Evolutionary conservation across 2,113 vertebrate genomes (phyloP).

Genomic region (Taxidea taxus): DNA sequence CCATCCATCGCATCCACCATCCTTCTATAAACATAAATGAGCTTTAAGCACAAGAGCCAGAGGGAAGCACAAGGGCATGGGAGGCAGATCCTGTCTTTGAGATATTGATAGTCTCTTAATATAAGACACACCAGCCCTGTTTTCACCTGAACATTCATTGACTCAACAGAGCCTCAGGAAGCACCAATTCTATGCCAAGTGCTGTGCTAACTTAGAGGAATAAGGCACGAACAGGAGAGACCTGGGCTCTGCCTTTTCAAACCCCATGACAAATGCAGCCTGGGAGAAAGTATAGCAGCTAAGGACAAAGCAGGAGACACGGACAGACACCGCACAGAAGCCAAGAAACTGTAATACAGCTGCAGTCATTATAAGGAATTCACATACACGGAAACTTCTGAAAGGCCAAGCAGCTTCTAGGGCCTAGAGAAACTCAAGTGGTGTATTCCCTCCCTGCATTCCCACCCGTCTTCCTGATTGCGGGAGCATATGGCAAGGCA

Average conservation of each 20-base stretch:
- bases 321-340: neutral
- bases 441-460: neutral
- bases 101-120: neutral
- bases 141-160: neutral
- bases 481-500: fast-evolving
- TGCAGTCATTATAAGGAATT: neutral
- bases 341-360: neutral
- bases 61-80: neutral
- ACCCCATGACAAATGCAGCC: neutral
- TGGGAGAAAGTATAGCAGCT: neutral
- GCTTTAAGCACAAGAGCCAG: fast-evolving
- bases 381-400: neutral
- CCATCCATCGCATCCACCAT: neutral
- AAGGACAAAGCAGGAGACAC: neutral
- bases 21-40: neutral
- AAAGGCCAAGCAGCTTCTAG: neutral
- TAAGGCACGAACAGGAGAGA: neutral
- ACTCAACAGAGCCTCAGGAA: neutral
- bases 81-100: neutral
- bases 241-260: neutral
- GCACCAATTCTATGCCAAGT: neutral
- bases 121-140: neutral
- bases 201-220: neutral
- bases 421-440: neutral
- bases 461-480: no score